Conservation (phyloP, 2,113 vertebrate species). For the Heterotis niloticus region DNA sequence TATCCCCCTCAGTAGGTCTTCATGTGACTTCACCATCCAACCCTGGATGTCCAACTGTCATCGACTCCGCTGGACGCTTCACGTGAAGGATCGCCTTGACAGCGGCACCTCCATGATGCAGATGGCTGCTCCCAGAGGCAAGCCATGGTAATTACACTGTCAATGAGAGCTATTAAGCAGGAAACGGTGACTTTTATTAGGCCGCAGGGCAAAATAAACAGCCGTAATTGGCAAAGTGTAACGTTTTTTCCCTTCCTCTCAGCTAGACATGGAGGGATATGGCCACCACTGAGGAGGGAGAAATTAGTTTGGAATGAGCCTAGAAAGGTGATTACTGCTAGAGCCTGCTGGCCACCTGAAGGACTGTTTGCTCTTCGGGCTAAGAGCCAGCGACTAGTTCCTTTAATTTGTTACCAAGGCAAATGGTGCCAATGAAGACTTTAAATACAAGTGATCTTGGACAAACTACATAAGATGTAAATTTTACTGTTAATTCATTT, state of each 20-base stretch:
- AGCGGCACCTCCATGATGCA: background rate
- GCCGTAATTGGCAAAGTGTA: conserved; percentile 14
- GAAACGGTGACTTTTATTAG: conserved; percentile 28
- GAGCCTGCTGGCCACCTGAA: background rate
- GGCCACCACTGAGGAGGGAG: conserved; percentile 2
- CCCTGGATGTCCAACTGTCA: background rate
- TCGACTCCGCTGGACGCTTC: background rate
- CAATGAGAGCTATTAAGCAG: conserved; percentile 23
- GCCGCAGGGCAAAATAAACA: conserved; percentile 29
- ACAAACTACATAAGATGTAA: too few relatives aligned
- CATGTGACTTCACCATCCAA: too few relatives aligned
- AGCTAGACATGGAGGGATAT: conserved; percentile 18
- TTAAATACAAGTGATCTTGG: too few relatives aligned
- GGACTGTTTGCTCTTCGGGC: background rate
- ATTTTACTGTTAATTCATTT: too few relatives aligned
- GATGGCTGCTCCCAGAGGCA: conserved; percentile 17
- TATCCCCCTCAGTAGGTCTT: too few relatives aligned
- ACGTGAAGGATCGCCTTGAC: background rate
- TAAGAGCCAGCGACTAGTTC: too few relatives aligned
- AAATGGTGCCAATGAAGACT: too few relatives aligned
- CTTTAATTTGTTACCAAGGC: too few relatives aligned
- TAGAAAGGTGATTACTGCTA: background rate
- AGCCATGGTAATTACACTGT: conserved; percentile 24
- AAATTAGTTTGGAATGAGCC: conserved; percentile 6
- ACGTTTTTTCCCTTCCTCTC: conserved; percentile 13